Evolutionary conservation across 2,888 invertebrate genomes (phyloP).

Genomic region (Allophyes oxyacanthae): DNA sequence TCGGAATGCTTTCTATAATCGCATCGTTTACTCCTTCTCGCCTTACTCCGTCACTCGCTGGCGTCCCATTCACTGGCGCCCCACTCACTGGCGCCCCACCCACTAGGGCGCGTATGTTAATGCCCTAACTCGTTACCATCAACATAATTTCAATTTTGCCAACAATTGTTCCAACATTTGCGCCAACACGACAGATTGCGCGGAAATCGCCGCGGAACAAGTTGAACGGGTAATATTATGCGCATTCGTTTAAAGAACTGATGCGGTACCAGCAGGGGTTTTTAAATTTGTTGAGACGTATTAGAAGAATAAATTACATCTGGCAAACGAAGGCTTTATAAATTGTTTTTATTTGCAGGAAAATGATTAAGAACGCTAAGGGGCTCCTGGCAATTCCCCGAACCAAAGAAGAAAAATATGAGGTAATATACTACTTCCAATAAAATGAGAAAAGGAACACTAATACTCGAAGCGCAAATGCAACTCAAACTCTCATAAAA

Average conservation of each 20-base stretch:
- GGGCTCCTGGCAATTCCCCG: too few relatives aligned
- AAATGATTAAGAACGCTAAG: too few relatives aligned
- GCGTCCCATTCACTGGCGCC: neutral
- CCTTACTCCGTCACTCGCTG: neutral
- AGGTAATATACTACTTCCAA: slow-evolving; percentile 1
- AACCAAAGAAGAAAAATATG: too few relatives aligned
- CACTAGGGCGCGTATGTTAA: slow-evolving; percentile 14
- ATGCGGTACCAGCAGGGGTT: slow-evolving; percentile 1
- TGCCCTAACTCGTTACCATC: slow-evolving; percentile 19
- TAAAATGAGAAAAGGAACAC: neutral
- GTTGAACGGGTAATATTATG: slow-evolving; percentile 30
- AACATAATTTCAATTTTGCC: slow-evolving; percentile 28
- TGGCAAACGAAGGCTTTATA: neutral
- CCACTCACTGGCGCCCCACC: neutral
- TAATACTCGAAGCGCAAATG: slow-evolving; percentile 5
- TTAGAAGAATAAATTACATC: slow-evolving; percentile 3
- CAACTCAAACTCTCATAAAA: slow-evolving; percentile 14
- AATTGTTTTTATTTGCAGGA: too few relatives aligned
- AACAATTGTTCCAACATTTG: slow-evolving; percentile 17
- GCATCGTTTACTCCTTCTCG: neutral
- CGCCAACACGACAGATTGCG: slow-evolving; percentile 7
- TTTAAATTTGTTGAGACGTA: slow-evolving; percentile 19
- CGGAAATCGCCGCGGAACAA: slow-evolving; percentile 11
- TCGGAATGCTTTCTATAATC: neutral
- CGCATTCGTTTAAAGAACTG: slow-evolving; percentile 24